phyloP scores from a whole-genome alignment of 2,113 vertebrate species.

The Oreocharis arfaki region DNA sequence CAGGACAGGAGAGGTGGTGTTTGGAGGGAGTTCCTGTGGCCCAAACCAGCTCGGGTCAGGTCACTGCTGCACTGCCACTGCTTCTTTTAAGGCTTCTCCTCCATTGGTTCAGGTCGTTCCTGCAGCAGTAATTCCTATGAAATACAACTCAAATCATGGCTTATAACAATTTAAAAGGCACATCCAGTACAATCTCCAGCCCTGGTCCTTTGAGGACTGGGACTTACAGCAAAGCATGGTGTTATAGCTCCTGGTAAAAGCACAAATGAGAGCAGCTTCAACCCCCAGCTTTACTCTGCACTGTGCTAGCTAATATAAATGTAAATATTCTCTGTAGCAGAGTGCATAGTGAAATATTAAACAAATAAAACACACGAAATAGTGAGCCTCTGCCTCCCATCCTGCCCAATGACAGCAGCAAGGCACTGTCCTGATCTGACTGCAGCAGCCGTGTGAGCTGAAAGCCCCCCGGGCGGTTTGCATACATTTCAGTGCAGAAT shows the following conservation, averaged over 20 bases:
- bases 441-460: neutral
- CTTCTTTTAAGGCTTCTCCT: neutral
- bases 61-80: neutral
- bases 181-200: neutral
- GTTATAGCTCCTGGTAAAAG: neutral
- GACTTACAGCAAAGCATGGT: fast-evolving
- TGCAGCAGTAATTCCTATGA: neutral
- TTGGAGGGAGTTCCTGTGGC: neutral
- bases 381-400: neutral
- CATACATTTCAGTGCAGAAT: neutral
- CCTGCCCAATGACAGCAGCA: neutral
- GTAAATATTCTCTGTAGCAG: neutral
- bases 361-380: neutral
- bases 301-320: neutral
- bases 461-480: neutral
- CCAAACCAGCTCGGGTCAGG: neutral
- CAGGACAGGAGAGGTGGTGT: neutral
- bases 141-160: neutral
- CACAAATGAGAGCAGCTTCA: neutral
- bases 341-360: neutral
- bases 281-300: neutral
- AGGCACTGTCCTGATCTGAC: neutral
- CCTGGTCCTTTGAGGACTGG: neutral
- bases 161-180: neutral
- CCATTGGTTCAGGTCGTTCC: neutral